phyloP scores from a whole-genome alignment of 2,113 vertebrate genomes.

The Eurystomus gularis region DNA sequence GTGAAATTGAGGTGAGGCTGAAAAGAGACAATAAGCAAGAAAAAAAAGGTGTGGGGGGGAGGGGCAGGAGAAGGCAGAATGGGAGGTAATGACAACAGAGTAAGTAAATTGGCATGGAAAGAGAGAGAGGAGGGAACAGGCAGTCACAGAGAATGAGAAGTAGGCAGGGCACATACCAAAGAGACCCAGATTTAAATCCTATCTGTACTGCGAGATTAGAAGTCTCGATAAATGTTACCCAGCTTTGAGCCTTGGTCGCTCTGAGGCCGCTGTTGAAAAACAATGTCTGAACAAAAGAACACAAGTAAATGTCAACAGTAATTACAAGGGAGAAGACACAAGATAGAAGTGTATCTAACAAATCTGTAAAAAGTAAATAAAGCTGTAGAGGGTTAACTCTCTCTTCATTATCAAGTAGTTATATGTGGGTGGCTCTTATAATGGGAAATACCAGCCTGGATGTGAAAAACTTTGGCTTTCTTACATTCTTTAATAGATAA shows the following conservation, averaged over 20 bases:
- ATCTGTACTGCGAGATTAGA: not conserved
- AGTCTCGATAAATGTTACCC: not conserved
- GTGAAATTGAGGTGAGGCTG: not conserved
- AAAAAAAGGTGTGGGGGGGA: fast-evolving
- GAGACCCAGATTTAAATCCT: not conserved
- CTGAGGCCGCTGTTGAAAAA: not conserved
- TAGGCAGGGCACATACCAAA: not conserved
- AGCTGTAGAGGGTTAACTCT: not conserved
- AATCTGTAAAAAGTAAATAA: not conserved
- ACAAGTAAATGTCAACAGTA: not conserved
- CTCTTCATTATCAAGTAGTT: not conserved
- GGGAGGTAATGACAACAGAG: not conserved
- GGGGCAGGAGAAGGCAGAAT: too few relatives aligned
- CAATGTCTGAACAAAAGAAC: not conserved
- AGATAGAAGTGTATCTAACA: not conserved
- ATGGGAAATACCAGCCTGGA: not conserved
- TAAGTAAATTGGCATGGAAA: not conserved
- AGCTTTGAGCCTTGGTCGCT: not conserved
- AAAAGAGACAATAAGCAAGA: not conserved
- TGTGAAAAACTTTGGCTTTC: not conserved
- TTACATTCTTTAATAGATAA: not conserved
- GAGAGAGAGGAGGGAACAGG: not conserved
- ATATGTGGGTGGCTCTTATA: not conserved
- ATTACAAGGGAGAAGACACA: not conserved
- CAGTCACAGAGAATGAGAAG: not conserved